These are phyloP conservation scores for Acleris literana DNA, from an alignment of 2,888 invertebrate genomes.

Conservation along the genomic window DNA sequence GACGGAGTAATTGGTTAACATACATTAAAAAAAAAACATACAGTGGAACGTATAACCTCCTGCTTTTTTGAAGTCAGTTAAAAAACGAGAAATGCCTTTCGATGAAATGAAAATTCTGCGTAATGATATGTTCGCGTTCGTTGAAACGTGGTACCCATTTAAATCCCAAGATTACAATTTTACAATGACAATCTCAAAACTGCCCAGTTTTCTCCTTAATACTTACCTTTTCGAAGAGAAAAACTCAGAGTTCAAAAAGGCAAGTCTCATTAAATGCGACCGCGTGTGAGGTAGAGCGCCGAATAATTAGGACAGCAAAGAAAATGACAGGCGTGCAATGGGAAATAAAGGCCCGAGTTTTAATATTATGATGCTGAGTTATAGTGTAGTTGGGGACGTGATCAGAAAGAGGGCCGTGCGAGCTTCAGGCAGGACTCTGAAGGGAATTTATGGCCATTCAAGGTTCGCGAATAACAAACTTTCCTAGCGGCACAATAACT, in stretches of 20 bases:
- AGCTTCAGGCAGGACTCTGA: slow-evolving; percentile 41
- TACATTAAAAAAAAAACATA: no score
- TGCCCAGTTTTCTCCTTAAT: no score
- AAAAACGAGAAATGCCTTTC: no score
- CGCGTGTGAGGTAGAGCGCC: slow-evolving; percentile 21
- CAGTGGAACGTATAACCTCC: no score
- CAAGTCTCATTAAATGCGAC: neutral
- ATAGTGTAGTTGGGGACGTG: slow-evolving; percentile 49
- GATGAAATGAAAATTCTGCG: no score
- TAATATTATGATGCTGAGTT: slow-evolving; percentile 47
- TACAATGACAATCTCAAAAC: no score
- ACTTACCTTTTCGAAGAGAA: neutral
- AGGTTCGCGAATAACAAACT: slow-evolving; percentile 42
- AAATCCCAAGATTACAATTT: no score
- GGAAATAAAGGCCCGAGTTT: slow-evolving; percentile 35
- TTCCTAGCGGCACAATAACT: slow-evolving; percentile 27
- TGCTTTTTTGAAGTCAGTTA: no score
- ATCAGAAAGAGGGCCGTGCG: slow-evolving; percentile 54
- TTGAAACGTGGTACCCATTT: no score
- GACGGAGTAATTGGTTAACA: no score
- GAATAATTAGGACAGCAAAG: slow-evolving; percentile 33
- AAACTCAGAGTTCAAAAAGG: neutral
- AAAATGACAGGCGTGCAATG: slow-evolving; percentile 18
- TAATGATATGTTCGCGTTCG: no score
- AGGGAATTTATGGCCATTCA: slow-evolving; percentile 53